Percentiles rank a stretch among this genome's conserved stretches.
Evolutionary conservation across 1,140 invertebrate species (phyloP).

Genomic region (Drosophila arawakana): DNA sequence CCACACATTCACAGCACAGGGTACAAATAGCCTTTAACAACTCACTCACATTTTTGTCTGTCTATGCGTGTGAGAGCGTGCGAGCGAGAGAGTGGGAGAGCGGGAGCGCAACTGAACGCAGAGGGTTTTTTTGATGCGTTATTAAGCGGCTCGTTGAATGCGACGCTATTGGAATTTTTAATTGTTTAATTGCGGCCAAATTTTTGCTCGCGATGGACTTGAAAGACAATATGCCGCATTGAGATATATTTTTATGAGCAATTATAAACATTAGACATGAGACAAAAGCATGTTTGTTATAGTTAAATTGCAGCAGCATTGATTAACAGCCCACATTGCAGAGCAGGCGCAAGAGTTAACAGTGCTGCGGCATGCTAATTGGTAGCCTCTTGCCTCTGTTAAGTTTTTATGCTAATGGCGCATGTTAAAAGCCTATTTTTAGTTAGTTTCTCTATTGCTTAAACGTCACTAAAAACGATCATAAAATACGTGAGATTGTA

Average conservation of each 20-base stretch:
- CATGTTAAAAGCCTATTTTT: constrained; percentile 43
- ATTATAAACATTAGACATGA: constrained; percentile 33
- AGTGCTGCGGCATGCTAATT: constrained; percentile 8
- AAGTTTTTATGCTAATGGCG: constrained; percentile 48
- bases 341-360: constrained; percentile 7
- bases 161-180: constrained; percentile 71
- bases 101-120: not conserved
- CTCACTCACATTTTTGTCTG: constrained; percentile 23
- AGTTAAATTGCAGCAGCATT: constrained; percentile 7
- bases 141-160: constrained; percentile 65
- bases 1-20: not conserved
- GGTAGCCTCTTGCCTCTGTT: constrained; percentile 38
- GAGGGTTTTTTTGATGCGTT: constrained; percentile 67
- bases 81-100: not conserved
- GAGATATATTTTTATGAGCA: constrained; percentile 41
- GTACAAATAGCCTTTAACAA: constrained; percentile 16
- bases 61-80: not conserved
- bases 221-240: constrained; percentile 59
- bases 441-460: constrained; percentile 48
- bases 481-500: constrained; percentile 24
- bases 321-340: constrained; percentile 10
- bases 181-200: constrained; percentile 75
- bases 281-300: constrained; percentile 2
- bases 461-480: constrained; percentile 48
- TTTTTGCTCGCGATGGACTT: constrained; percentile 51